Evolutionary conservation across 2,888 invertebrate genomes (phyloP).

Genomic region (Oegoconia quadripuncta): DNA sequence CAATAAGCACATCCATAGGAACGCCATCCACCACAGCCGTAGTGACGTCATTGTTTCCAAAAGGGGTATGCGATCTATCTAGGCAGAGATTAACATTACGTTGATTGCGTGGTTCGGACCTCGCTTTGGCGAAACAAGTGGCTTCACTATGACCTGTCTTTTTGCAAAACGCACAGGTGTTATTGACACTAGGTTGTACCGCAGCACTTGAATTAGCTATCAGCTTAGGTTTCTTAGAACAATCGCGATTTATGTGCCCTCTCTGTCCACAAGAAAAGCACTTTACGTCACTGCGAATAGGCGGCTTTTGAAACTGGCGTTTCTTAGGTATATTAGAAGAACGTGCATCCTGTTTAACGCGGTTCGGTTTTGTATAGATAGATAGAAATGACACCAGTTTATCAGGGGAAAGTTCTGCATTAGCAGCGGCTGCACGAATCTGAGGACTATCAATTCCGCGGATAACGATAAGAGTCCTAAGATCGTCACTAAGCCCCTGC

Average conservation of each 20-base stretch:
- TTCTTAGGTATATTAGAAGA: neutral
- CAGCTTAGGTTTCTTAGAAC: slow-evolving; percentile 2
- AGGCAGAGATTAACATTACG: slow-evolving; percentile 9
- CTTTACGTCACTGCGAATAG: no score
- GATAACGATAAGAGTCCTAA: slow-evolving; percentile 19
- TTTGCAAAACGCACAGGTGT: slow-evolving; percentile 14
- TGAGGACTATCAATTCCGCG: slow-evolving; percentile 20
- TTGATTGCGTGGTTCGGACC: slow-evolving; percentile 12
- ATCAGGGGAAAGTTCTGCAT: slow-evolving; percentile 19
- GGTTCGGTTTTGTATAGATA: slow-evolving; percentile 20
- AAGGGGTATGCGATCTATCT: neutral
- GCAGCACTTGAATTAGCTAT: no score
- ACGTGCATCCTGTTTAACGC: neutral
- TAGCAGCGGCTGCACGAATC: slow-evolving; percentile 24
- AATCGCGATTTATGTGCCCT: slow-evolving; percentile 4
- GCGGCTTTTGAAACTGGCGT: no score
- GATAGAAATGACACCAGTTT: slow-evolving; percentile 24
- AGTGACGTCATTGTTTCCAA: slow-evolving; percentile 9
- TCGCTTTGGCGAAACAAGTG: slow-evolving; percentile 9
- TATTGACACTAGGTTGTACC: no score
- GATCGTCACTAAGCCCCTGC: slow-evolving; percentile 24
- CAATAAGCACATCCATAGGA: slow-evolving; percentile 23
- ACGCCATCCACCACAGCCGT: slow-evolving; percentile 15
- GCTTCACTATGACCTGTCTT: slow-evolving; percentile 12
- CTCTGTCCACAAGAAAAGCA: no score